phyloP scores from a whole-genome alignment of 2,797 vertebrate genomes.

The Potorous gilbertii region DNA sequence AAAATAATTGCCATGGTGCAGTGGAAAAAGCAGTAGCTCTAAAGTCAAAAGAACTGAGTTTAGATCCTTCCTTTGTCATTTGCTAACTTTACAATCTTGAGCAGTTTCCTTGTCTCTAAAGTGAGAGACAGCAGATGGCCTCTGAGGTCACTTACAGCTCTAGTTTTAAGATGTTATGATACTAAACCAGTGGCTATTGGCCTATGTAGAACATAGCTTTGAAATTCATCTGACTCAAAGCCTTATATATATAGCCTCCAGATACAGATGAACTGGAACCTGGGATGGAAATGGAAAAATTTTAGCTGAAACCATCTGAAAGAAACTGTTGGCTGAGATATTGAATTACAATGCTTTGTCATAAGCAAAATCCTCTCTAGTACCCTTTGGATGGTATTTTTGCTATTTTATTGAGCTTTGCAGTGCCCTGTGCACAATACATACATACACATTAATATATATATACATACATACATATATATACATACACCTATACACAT shows the following conservation, averaged over 20 bases:
- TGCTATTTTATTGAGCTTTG: background rate
- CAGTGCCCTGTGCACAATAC: background rate
- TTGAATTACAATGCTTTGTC: background rate
- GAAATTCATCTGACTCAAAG: background rate
- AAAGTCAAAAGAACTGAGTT: too few species aligned
- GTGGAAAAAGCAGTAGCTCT: too few species aligned
- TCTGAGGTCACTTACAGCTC: too few species aligned
- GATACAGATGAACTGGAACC: background rate
- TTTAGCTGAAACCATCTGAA: background rate
- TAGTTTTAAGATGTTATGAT: too few species aligned
- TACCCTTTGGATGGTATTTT: background rate
- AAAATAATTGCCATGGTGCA: too few species aligned
- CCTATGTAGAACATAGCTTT: background rate
- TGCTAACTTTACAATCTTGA: too few species aligned
- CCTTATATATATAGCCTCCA: background rate
- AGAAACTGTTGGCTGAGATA: background rate
- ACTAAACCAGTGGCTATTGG: too few species aligned
- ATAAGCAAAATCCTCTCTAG: background rate
- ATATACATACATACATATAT: too few species aligned
- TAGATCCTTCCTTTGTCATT: too few species aligned
- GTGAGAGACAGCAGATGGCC: too few species aligned
- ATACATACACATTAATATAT: too few species aligned
- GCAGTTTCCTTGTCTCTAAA: too few species aligned
- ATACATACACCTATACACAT: background rate
- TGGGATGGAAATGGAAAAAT: background rate